Evolutionary conservation across 2,888 invertebrate species (phyloP), one percentile per base, ranked within the genome.

Genomic region (Chaetogeoica ovagalla): DNA sequence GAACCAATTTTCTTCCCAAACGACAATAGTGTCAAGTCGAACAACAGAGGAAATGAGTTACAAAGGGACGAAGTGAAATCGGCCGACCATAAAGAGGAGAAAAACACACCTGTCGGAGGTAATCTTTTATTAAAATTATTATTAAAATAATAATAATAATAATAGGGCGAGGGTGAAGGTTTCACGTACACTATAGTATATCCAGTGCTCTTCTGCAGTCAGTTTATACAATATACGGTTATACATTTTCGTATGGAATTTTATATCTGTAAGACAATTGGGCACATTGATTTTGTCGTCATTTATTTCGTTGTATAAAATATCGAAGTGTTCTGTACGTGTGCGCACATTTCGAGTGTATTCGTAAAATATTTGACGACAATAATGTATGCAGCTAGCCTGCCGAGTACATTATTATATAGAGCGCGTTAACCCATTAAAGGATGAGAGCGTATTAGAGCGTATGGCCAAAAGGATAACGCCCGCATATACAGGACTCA

Each of bases 1-100:
- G 77, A 79, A 43, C 79, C 79, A 39, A 62, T 79, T 63, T 62
- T 63, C 39, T 71, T 79, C 15, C 70, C 70, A 19, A 71, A 79
- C 55, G 79, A 79, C 63, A 79, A 79, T 65, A 79, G 79, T 52
- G 79, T 79, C n/a, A 79, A 79, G 79, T 79, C 71, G 30, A 76
- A 75, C 17, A 77, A 70, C 62, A 69, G 77, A 17, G 77, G 79
- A 3, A 79, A 70, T 63, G 79, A 79, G 57, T 39, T 79, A 65
- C 79, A 79, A 65, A 55, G 79, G 15, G 79, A 79, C 23, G 79
- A 79, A 71, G 79, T 79, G 13, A 79, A 70, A 52, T 79, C 79
- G 57, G 55, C 79, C 21, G 71, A 79, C 79, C 71, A 71, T 59
- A 71, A 79, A 65, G 79, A 79, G 21, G 79, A 79, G 39, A 63